Conservation (phyloP, 92 coral and sea anemone species). For the Umimayanthus chanpuru region DNA sequence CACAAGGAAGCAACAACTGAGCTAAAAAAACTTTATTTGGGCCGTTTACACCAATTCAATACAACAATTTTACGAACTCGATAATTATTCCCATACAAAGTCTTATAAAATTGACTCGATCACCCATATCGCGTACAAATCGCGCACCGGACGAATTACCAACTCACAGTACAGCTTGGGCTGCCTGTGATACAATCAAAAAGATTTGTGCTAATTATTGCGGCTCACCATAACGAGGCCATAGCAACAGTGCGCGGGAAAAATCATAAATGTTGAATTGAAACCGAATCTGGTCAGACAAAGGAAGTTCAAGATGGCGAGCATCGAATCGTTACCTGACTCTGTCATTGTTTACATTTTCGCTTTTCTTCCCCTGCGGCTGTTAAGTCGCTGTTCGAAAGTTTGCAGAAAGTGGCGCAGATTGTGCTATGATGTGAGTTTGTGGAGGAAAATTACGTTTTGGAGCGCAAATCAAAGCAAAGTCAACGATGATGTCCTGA, state of each 20-base stretch:
- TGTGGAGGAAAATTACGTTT: slow-evolving; percentile 84
- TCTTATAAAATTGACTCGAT: too few species aligned
- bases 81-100: too few species aligned
- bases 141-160: too few species aligned
- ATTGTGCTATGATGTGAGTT: slow-evolving; percentile 83
- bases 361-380: slow-evolving; percentile 80
- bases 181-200: too few species aligned
- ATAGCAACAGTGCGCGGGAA: slow-evolving; percentile 91
- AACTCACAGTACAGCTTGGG: too few species aligned
- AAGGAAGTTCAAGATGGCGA: slow-evolving; percentile 77
- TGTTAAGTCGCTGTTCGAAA: slow-evolving; percentile 67
- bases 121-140: too few species aligned
- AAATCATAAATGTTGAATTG: slow-evolving; percentile 73
- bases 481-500: slow-evolving; percentile 67
- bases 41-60: too few species aligned
- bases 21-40: too few species aligned
- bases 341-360: slow-evolving; percentile 81
- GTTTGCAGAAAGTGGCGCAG: slow-evolving; percentile 89
- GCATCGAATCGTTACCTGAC: slow-evolving; percentile 76
- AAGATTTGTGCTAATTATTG: too few species aligned
- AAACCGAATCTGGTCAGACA: slow-evolving; percentile 44
- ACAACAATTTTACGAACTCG: too few species aligned
- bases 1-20: too few species aligned
- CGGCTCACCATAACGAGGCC: slow-evolving; percentile 55
- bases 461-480: slow-evolving; percentile 67